A percentile compares a stretch with the other conserved stretches of the same genome.
phyloP scores from a whole-genome alignment of 64 coral and sea anemone genomes.

The Anthopleura sola region DNA sequence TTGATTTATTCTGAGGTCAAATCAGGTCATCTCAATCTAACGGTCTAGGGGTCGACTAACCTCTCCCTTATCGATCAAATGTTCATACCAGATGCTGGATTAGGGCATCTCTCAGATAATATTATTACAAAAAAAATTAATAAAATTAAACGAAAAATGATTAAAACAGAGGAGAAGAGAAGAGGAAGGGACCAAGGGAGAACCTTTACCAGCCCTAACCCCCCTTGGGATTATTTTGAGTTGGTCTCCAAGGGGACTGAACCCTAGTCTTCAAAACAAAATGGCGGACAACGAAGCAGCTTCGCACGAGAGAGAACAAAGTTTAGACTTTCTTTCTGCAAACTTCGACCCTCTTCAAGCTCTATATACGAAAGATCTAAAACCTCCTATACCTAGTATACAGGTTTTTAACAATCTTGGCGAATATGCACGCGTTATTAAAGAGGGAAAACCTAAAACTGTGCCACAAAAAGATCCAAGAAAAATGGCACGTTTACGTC shows the following conservation, averaged over 20 bases:
- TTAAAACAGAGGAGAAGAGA: no score
- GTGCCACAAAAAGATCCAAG: not conserved
- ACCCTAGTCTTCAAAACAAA: not conserved
- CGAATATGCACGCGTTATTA: conserved; percentile 76
- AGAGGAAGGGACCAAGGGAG: no score
- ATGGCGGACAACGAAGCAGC: not conserved
- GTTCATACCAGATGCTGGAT: no score
- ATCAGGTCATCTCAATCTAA: no score
- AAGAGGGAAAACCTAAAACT: conserved; percentile 63
- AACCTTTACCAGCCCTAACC: no score
- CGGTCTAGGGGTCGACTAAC: no score
- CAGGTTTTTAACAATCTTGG: conserved; percentile 83
- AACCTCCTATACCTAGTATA: conserved; percentile 84
- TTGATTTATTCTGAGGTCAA: no score
- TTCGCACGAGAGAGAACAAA: not conserved
- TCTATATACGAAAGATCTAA: conserved; percentile 58
- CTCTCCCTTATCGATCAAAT: no score
- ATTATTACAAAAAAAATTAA: no score
- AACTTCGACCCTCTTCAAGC: conserved; percentile 81
- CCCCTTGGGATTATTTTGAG: not conserved
- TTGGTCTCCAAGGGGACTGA: not conserved
- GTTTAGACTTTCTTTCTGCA: conserved; percentile 77
- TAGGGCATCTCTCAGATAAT: no score
- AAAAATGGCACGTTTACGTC: not conserved
- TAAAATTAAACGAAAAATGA: no score